These are phyloP conservation scores for Drosophila albomicans DNA, from an alignment of 1,140 invertebrate genomes.

Conservation along the genomic window DNA sequence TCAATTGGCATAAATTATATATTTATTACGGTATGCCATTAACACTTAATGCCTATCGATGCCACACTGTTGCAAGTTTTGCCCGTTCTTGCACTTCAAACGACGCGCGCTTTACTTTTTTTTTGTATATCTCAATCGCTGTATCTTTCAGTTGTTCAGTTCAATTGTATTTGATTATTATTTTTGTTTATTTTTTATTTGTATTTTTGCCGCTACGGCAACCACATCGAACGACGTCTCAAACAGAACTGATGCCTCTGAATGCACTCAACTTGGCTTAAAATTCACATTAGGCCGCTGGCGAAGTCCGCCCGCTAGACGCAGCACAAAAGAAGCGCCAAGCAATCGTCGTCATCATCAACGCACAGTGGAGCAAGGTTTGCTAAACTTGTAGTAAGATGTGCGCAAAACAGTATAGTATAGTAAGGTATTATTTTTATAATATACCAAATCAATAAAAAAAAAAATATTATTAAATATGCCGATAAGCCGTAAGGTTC, in stretches of 20 bases:
- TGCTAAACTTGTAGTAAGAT: too few relatives aligned
- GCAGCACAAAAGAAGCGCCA: constrained; percentile 67
- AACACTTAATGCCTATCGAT: constrained; percentile 51
- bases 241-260: constrained; percentile 70
- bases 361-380: constrained; percentile 51
- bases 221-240: constrained; percentile 67
- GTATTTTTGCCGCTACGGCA: constrained; percentile 45
- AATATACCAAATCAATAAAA: too few relatives aligned
- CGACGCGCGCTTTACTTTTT: constrained; percentile 32
- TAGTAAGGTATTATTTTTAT: too few relatives aligned
- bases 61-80: constrained; percentile 14
- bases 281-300: constrained; percentile 76
- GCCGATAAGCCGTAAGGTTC: too few relatives aligned
- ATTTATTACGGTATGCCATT: constrained; percentile 48
- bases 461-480: too few relatives aligned
- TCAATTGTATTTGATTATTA: not conserved
- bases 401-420: too few relatives aligned
- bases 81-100: constrained; percentile 35
- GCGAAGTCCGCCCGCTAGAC: constrained; percentile 52
- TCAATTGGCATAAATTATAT: constrained; percentile 48
- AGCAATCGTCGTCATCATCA: constrained; percentile 64
- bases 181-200: constrained; percentile 6
- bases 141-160: constrained; percentile 4
- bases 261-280: constrained; percentile 75
- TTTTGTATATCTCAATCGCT: constrained; percentile 37